phyloP scores from a whole-genome alignment of 2,113 vertebrate species.

The Rutilus rutilus region DNA sequence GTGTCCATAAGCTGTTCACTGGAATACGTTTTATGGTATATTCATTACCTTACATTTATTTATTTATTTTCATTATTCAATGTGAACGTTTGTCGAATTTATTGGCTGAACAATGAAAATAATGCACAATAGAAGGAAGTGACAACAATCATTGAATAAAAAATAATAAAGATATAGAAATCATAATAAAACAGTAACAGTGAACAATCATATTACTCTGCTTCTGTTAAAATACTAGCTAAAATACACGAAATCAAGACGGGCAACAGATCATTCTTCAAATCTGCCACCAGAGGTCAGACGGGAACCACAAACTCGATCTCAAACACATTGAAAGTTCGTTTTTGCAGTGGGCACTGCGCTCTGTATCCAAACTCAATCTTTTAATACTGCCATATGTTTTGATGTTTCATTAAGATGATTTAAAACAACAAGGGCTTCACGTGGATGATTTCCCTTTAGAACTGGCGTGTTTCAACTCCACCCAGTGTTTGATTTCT shows the following conservation, averaged over 20 bases:
- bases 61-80: neutral
- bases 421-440: neutral
- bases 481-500: neutral
- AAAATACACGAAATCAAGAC: neutral
- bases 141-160: neutral
- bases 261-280: neutral
- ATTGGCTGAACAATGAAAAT: neutral
- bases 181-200: neutral
- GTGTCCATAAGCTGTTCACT: no score
- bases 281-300: conserved; percentile 57
- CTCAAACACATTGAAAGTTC: conserved; percentile 1
- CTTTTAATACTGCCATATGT: neutral
- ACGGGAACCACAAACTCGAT: neutral
- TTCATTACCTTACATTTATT: neutral
- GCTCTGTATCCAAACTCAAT: neutral
- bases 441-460: neutral
- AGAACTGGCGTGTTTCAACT: neutral
- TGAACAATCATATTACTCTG: neutral
- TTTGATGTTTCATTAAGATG: neutral
- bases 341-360: neutral
- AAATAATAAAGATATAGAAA: neutral
- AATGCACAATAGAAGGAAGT: neutral
- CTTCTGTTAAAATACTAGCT: no score
- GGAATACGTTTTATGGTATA: neutral
- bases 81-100: neutral